Percentiles rank a stretch among this genome's conserved stretches.
Conservation (phyloP, 92 coral and sea anemone species). For the Parazoanthus swiftii region DNA sequence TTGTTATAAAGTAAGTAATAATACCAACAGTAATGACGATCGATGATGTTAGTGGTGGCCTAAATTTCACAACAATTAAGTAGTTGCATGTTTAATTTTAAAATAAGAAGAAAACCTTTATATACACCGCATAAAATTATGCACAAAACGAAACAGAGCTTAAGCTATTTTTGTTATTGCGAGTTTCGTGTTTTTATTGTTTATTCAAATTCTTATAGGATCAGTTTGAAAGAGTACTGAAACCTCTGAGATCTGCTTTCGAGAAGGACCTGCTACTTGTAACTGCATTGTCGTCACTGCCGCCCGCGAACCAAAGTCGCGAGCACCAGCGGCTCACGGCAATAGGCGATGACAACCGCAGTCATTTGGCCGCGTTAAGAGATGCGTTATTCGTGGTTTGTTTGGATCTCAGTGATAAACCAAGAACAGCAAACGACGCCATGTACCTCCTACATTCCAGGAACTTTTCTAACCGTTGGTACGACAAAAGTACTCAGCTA, state of each 20-base stretch:
- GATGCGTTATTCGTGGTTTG: conserved; percentile 71
- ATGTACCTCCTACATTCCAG: conserved; percentile 66
- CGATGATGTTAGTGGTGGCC: too few species aligned
- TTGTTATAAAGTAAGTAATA: too few species aligned
- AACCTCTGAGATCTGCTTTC: not conserved
- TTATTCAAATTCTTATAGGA: conserved; percentile 19
- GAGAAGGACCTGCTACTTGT: conserved; percentile 6
- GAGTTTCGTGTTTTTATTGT: not conserved
- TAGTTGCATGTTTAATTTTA: too few species aligned
- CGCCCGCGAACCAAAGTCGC: conserved; percentile 57
- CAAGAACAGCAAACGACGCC: conserved; percentile 71
- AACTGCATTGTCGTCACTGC: conserved; percentile 53
- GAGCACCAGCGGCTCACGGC: conserved; percentile 68
- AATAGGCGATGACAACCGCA: conserved; percentile 49
- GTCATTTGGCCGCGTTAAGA: conserved; percentile 57
- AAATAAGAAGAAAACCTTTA: too few species aligned
- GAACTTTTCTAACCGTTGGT: conserved; percentile 79
- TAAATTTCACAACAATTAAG: too few species aligned
- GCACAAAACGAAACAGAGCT: too few species aligned
- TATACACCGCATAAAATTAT: too few species aligned
- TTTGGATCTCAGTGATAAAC: conserved; percentile 63
- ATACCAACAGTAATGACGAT: too few species aligned
- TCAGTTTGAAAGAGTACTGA: conserved; percentile 47
- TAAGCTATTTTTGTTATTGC: not conserved
- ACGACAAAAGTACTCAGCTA: conserved; percentile 74